Evolutionary conservation across 2,113 vertebrate genomes (phyloP), one percentile per base, ranked within the genome.

Genomic region (Rhagologus leucostigma): DNA sequence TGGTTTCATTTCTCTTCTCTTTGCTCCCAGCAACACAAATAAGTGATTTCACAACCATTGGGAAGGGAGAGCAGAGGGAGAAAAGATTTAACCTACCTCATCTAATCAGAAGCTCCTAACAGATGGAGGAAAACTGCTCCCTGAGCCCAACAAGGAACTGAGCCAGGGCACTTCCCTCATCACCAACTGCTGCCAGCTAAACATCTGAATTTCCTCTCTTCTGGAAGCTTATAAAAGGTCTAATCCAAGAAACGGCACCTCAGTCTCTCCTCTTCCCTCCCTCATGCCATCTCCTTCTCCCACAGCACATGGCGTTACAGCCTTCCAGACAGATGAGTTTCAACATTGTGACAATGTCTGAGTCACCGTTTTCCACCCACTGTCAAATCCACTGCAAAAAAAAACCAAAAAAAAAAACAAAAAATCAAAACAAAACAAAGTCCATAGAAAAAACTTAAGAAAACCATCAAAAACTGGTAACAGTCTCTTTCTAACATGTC

Each of bases 111-210:
- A 87, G 57, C 77, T 94, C 91, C 74, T 93, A 93, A 89, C 94
- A 97, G 96, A 96, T 95, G 93, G 94, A 96, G 69, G 77, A 69
- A 93, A 92, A 94, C 89, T 91, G 91, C 56, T 95, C 80, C 64
- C 84, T 87, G 80, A 0, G 22, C 91, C 86, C 84, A 92, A 49
- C 13, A 68, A 87, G 89, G 87, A 96, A 62, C 91, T 53, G 93
- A 93, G 96, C 94, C 95, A 95, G 77, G 64, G 65, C 70, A 91
- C 89, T 92, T 95, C 87, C 91, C 89, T 89, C 77, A 62, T 19
- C 57, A 85, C 84, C 87, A 75, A 56, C 64, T 89, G 77, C 74
- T 95, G 91, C 94, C 93, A 96, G 77, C 62, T 94, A 68, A 96
- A 95, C 91, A 94, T 94, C 94, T 95, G 91, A 95, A 87, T 95